Base-by-base conservation (phyloP, 2,888 invertebrate species). In the Sialis lutaria region DNA sequence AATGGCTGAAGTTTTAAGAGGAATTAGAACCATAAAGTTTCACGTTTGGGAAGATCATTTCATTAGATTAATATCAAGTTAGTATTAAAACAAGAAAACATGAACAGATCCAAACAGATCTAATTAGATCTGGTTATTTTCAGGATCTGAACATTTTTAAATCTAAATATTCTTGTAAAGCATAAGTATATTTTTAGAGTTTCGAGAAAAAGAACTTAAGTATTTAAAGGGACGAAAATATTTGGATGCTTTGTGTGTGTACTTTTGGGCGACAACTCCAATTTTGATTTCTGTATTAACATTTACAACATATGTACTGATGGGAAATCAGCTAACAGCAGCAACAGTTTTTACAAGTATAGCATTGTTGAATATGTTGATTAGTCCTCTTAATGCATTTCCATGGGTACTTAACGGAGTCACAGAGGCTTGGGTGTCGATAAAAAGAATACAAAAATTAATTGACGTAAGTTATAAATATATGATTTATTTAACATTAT, bases 321-420 rank as follows among this genome's bases (percentile, higher is more conserved):
- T 84, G n/a, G 60, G 87, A 53, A 82, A 84, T 68, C 67, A 76
- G 43, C 70, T 97, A 7, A 82, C 82, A 42, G 92, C 96, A 3
- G 83, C 93, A 22, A 90, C 83, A 47, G 91, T 83, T 53, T 98
- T 97, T 58, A 96, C 97, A 0, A 87, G 87, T 53, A 80, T 98
- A 53, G 92, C 97, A 0, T 69, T 98, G 47, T 77, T 98, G 50
- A 91, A 95, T 61, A 95, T 98, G 87, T 69, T 98, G 50, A 96
- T 97, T 55, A 78, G 82, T 46, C 97, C 97, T 0, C 64, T 98
- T 49, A 98, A 98, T 67, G 90, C 95, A 1, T 93, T 97, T 64
- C 97, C 97, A 0, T 98, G 97, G 96, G 96, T 97, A 4, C 67
- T 98, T 13, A 97, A 95, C 64, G 97, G 96, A 1, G 68, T 97